Conservation (phyloP, 2,113 vertebrate genomes). For the Oreochromis tanganicae region DNA sequence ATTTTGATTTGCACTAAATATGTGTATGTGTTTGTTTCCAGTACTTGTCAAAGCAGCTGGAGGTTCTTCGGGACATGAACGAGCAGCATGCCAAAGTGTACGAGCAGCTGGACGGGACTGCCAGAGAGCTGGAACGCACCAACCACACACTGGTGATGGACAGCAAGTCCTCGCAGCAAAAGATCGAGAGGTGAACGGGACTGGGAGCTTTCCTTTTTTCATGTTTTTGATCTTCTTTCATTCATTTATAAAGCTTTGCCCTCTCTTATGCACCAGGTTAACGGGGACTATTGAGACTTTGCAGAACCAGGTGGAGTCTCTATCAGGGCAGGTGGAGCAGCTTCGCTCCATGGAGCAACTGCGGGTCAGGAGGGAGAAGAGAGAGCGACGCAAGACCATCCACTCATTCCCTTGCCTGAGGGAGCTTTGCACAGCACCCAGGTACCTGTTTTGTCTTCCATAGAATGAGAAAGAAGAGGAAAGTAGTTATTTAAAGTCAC, state of each 20-base stretch:
- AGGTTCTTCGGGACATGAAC: conserved; percentile 91
- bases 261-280: conserved; percentile 66
- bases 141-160: conserved; percentile 88
- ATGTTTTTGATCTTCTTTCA: background rate
- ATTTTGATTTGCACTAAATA: background rate
- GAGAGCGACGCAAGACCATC: conserved; percentile 88
- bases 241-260: background rate
- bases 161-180: conserved; percentile 90
- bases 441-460: conserved; percentile 21
- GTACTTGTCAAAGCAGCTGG: conserved; percentile 96
- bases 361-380: conserved; percentile 83
- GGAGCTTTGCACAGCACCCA: conserved; percentile 87
- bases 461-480: background rate
- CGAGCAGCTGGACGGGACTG: conserved; percentile 91
- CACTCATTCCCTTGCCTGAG: conserved; percentile 93
- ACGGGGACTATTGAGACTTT: conserved; percentile 85
- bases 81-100: conserved; percentile 97
- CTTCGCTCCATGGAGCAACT: conserved; percentile 88
- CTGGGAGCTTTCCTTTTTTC: rapidly evolving
- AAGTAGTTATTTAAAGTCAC: background rate
- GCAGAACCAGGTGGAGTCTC: conserved; percentile 90
- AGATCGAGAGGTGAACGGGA: conserved; percentile 82
- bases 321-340: conserved; percentile 90
- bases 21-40: conserved; percentile 21
- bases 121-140: conserved; percentile 87